Base-by-base conservation (phyloP, 2,888 invertebrate species). In the Lepidochrysops patricia region DNA sequence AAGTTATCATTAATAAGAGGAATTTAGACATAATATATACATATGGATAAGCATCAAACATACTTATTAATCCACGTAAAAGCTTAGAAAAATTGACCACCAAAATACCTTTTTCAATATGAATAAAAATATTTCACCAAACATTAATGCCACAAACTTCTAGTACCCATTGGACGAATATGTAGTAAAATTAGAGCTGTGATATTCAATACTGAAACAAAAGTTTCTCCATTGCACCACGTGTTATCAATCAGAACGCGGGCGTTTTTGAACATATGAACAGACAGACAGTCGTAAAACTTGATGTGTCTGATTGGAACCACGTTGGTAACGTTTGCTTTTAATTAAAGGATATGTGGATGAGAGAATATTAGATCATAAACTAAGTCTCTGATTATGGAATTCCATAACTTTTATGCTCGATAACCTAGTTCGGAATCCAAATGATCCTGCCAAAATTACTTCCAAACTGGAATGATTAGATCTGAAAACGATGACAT, bases 261-360 rank as follows among this genome's bases (percentile, higher is more conserved):
- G 82, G 77, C 74, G 75, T 75, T 80, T 80, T 79, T 79, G 79
- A 77, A 71, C 74, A 70, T 82, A 85, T 82, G 82, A 77, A 75
- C 70, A 77, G 77, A 79, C 78, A 81, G 78, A 76, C 82, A 82
- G 81, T 86, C 86, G 79, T 87, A 85, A 87, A 86, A 78, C 75
- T 64, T 75, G 74, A 77, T 75, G 79, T 72, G 68, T 67, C 74
- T 86, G 87, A 88, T 88, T 86, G 78, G 76, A 82, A 81, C 80
- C 87, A 87, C 80, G 80, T 88, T 87, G 75, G 68, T 68, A 72
- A 77, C 67, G 74, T 72, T 79, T 81, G 84, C 75, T 79, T 82
- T 82, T 81, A 85, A 85, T 86, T 86, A 83, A 75, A 78, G 74
- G 76, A 80, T 79, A 82, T 76, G 71, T 63, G 61, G 58, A 52